Evolutionary conservation across 2,797 vertebrate species (phyloP).

Genomic region (Phoxinus dragarum): DNA sequence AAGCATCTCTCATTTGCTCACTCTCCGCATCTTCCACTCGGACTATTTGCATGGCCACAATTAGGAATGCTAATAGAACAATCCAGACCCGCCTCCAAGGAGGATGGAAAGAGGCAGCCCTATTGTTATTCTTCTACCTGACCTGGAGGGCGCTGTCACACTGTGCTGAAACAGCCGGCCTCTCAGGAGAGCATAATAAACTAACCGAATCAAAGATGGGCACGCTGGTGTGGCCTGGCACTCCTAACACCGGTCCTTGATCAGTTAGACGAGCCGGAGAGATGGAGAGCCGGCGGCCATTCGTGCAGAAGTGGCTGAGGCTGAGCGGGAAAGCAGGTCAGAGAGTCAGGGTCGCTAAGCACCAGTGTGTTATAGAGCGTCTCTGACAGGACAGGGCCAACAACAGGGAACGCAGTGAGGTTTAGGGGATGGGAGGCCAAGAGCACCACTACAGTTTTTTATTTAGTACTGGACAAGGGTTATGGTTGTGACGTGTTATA

Average conservation of each 20-base stretch:
- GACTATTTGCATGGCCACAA: conserved; percentile 59
- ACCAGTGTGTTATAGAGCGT: conserved; percentile 74
- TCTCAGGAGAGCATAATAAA: conserved; percentile 68
- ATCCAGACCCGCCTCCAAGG: conserved; percentile 60
- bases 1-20: conserved; percentile 39
- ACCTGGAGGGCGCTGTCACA: conserved; percentile 74
- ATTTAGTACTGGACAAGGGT: not conserved
- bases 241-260: conserved; percentile 70
- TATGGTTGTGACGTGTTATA: not conserved
- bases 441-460: not conserved
- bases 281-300: conserved; percentile 79
- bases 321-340: conserved; percentile 75
- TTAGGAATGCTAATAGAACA: conserved; percentile 54
- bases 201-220: conserved; percentile 77
- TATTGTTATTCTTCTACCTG: conserved; percentile 70
- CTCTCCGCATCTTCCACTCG: conserved; percentile 51
- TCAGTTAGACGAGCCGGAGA: conserved; percentile 74
- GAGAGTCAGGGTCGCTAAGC: conserved; percentile 79
- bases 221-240: conserved; percentile 63
- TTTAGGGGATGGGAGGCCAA: conserved; percentile 2
- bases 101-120: conserved; percentile 65
- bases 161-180: conserved; percentile 64
- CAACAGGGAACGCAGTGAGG: conserved; percentile 54
- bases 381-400: conserved; percentile 76
- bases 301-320: conserved; percentile 60